phyloP scores from a whole-genome alignment of 2,797 vertebrate genomes.

The Cynodonichthys magdalenae region DNA sequence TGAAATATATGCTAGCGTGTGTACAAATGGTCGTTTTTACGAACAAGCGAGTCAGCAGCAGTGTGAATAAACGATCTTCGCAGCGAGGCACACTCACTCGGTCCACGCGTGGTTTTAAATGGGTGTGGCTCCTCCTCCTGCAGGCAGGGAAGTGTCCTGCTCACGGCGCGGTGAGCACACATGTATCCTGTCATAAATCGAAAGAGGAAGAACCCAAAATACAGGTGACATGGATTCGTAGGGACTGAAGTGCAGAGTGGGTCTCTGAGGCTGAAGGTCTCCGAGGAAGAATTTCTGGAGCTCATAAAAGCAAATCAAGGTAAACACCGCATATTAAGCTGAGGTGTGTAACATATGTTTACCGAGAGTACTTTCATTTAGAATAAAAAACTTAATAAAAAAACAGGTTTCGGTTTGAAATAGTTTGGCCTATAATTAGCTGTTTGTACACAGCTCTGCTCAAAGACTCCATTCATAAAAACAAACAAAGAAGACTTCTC shows the following conservation, averaged over 20 bases:
- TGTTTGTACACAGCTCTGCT: slow-evolving; percentile 14
- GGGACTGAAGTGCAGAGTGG: not conserved
- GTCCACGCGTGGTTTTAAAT: slow-evolving; percentile 34
- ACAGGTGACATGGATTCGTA: not conserved
- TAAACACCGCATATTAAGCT: slow-evolving; percentile 20
- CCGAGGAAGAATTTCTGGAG: not conserved
- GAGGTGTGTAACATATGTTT: not conserved
- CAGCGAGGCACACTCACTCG: not conserved
- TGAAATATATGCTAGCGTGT: not conserved
- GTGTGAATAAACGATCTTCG: slow-evolving; percentile 50
- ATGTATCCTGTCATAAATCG: not conserved
- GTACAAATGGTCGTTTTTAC: not conserved
- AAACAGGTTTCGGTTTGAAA: not conserved
- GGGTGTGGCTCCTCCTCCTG: slow-evolving; percentile 49
- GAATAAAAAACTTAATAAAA: too few relatives aligned
- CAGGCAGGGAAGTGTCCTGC: too few relatives aligned
- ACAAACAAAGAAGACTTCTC: slow-evolving; percentile 17
- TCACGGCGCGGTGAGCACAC: not conserved
- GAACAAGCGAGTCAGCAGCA: not conserved
- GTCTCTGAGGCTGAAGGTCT: slow-evolving; percentile 8
- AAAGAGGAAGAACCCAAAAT: not conserved
- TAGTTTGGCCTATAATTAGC: slow-evolving; percentile 7
- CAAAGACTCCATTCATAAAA: slow-evolving; percentile 55
- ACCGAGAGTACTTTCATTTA: too few relatives aligned
- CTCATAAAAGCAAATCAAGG: slow-evolving; percentile 15